Evolutionary conservation across 2,113 vertebrate species (phyloP), one percentile per base, ranked within the genome.

Genomic region (Papio anubis): DNA sequence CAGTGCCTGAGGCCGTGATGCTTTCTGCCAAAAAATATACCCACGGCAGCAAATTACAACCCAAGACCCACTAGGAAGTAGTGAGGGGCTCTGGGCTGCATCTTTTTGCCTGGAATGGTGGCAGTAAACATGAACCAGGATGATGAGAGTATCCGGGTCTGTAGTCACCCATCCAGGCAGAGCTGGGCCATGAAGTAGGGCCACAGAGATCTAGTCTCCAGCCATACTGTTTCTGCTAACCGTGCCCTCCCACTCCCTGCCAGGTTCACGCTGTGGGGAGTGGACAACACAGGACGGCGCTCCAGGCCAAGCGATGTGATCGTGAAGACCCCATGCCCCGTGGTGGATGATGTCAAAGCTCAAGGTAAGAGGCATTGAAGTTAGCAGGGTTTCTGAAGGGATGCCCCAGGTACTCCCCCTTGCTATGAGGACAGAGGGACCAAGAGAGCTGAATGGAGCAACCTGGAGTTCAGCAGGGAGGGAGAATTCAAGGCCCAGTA

Each of bases 261-360:
- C 98, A 99, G 99, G 99, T 99, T 99, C 98, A 99, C 99, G 0
- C 99, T 99, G 79, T 99, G 99, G 99, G 99, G 99, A 70, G 99
- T 99, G 1, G 99, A 99, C 98, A 99, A 99, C 98, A 99, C 99
- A 2, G 99, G 99, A 7, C 99, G 99, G 1, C 99, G 99, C 9
- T 99, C 99, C 84, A 99, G 99, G 95, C 99, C 99, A 14, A 99
- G 99, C 43, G 99, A 99, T 40, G 99, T 99, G 98, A 99, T 99
- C 0, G 99, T 99, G 95, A 99, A 99, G 98, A 99, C 99, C 0
- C 99, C 99, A 0, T 99, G 99, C 97, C 99, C 99, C 0, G 99
- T 99, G 82, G 99, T 99, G 94, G 99, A 99, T 89, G 99, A 99
- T 50, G 99, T 99, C 97, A 99, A 99, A 98, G 99, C 99, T 78